Evolutionary conservation across 2,888 invertebrate genomes (phyloP), one percentile per base, ranked within the genome.

Genomic region (Parapristionchus giblindavisi): DNA sequence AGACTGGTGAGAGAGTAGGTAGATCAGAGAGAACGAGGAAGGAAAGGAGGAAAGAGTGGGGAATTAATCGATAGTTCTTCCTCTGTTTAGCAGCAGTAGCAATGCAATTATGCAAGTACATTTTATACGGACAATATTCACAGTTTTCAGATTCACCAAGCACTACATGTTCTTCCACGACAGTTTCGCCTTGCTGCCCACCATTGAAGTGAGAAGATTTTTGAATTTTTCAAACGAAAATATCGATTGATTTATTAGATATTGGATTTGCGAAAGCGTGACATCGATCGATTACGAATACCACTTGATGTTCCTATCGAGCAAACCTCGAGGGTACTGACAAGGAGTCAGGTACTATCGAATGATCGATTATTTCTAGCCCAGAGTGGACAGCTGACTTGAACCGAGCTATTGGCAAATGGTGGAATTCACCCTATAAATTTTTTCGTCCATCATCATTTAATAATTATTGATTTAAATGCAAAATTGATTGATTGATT

Each of bases 161-260:
- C 61, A 61, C 24, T 61, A 61, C 40, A 36, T 61, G 24, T 61
- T 61, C 61, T 61, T 61, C 8, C 61, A 61, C 61, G 40, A 61
- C 34, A 36, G 61, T 11, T 40, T 40, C 21, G 38, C 61, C 17
- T 36, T 36, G 6, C 61, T 40, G 21, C 38, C 61, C n/a, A 61
- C 61, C 0, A 40, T 61, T n/a, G 61, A 61, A 40, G 61, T 61
- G n/a, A 0, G 24, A 11, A 4, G 3, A 4, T 32, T 29, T 4
- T 56, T 3, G 6, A 58, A 2, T 1, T 1, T 1, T 40, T 60
- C 32, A 21, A 29, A 61, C 21, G 4, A n/a, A 61, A 40, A 24
- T 40, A 3, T 11, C 8, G n/a, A 17, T 24, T 11, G 27, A 17
- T 2, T 14, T n/a, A 11, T 61, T 11, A 61, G 61, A 17, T 38